Base-by-base conservation (phyloP, 1,140 invertebrate species). In the Carcinoscorpius rotundicauda region DNA sequence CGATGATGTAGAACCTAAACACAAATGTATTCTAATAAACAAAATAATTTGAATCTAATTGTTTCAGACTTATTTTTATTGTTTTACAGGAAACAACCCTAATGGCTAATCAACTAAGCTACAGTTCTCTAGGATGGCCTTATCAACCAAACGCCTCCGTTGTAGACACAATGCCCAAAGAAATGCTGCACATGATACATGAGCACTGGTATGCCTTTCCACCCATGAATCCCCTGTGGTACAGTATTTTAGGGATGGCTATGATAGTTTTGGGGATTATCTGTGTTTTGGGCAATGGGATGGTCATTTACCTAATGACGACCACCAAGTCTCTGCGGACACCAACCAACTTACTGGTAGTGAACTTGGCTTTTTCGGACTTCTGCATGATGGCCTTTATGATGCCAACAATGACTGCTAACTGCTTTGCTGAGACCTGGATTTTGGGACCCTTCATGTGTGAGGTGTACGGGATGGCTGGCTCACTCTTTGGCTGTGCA, bases 351-450 rank as follows among this genome's bases (percentile, higher is more conserved):
- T 74, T 91, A 60, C 80, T 91, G 49, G 85, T 92, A 6, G 82
- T 92, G 57, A 93, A 93, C 76, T 79, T 93, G 69, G 89, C 90
- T 5, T 85, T 92, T 73, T 89, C 87, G 4, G 90, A 94, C 73
- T 91, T 93, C 72, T 76, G 86, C 56, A 93, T 93, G 86, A 91
- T 93, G 88, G 79, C 86, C 61, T 77, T 76, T 62, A 89, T 91
- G 86, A 74, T 74, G 67, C 88, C 89, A 10, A 81, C 87, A 66
- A 91, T 74, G 72, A 84, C 89, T 51, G 82, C 89, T 65, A 93
- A 89, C 77, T 87, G 88, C 75, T 91, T 88, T 73, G 82, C 86
- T 69, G 88, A 91, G 78, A 91, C 88, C 9, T 93, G 89, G 90
- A 82, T 88, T 60, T 81, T 89, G 62, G 89, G 87, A 60, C 85